These are phyloP conservation scores for Limnephilus rhombicus DNA, from an alignment of 2,888 invertebrate species.

Conservation along the genomic window DNA sequence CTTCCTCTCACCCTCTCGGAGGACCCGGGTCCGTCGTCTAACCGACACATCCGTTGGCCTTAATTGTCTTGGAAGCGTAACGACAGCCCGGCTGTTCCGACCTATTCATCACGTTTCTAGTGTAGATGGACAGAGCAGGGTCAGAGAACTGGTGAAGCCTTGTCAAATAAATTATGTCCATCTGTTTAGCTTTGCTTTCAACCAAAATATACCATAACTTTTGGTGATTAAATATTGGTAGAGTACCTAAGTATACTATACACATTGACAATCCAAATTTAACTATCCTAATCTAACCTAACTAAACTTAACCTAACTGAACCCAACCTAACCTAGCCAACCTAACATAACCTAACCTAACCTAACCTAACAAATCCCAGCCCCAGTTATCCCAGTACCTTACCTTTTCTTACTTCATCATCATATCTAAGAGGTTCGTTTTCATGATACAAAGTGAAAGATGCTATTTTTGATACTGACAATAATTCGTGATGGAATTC, in stretches of 20 bases:
- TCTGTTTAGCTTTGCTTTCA: not conserved
- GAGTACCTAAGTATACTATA: no score
- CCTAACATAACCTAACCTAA: not conserved
- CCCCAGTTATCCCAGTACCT: no score
- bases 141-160: not conserved
- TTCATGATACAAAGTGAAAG: no score
- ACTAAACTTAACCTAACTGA: no score
- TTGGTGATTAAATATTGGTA: not conserved
- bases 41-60: constrained; percentile 39
- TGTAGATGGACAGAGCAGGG: not conserved
- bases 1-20: not conserved
- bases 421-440: no score
- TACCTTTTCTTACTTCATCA: no score
- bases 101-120: constrained; percentile 29
- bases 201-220: not conserved
- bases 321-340: no score
- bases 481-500: no score
- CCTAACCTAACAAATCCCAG: not conserved
- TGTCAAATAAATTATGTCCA: not conserved
- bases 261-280: no score
- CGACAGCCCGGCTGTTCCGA: constrained; percentile 12
- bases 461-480: no score
- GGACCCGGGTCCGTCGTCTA: not conserved
- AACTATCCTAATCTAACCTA: no score
- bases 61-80: constrained; percentile 32